Base-by-base conservation (phyloP, 2,113 vertebrate genomes). In the Lagenorhynchus albirostris region DNA sequence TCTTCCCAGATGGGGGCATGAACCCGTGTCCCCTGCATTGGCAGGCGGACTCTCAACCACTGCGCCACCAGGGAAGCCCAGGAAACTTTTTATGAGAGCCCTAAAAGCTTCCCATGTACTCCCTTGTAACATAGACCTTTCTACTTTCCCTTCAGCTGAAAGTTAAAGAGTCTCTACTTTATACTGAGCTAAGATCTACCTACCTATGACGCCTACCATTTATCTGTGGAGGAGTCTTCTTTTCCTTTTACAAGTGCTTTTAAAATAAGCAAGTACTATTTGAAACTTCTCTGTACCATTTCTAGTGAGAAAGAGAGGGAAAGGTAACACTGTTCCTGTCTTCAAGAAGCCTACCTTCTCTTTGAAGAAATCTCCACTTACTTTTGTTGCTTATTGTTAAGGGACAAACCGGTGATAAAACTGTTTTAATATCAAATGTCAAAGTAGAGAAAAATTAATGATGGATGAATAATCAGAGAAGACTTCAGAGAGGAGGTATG, bases 321-420 rank as follows among this genome's bases (percentile, higher is more conserved):
- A 92, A 62, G 88, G 23, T 82, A 47, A 80, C 33, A 88, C 29
- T 13, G 2, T 92, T 82, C 23, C 26, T 63, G 29, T 62, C 8
- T 68, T 77, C 18, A 96, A 84, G 89, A 91, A 80, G 31, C 81
- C 70, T 93, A 83, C 26, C 29, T 85, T 84, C 36, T 84, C 41
- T 92, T 86, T 90, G 36, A 94, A 83, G 65, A 95, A 94, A 73
- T 71, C 70, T 38, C 14, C 74, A 92, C 53, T 84, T 53, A 79
- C 33, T 91, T 82, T 58, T 95, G 21, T 73, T 88, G 5, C 12
- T 79, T 41, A 65, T 71, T 96, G 47, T 93, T 89, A 85, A 83
- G 33, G 74, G 18, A 85, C 23, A 96, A 79, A 60, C 23, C 2
- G 6, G 7, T 77, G 31, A 86, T 53, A 58, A 84, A 88, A 87